These are phyloP conservation scores for Pogonocherus hispidulus DNA, from an alignment of 2,888 invertebrate species.

Conservation along the genomic window DNA sequence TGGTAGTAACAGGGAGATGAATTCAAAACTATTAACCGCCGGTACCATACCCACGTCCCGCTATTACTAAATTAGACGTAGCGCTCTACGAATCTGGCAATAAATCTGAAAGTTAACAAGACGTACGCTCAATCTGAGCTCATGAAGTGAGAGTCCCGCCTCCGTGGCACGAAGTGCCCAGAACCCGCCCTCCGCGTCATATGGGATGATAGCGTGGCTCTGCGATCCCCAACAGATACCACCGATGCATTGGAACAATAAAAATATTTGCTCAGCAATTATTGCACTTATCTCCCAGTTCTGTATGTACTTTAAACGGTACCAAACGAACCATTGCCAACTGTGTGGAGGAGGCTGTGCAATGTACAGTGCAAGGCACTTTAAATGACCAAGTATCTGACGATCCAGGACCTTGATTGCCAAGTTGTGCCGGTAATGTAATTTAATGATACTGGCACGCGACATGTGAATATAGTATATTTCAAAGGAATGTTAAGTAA, in stretches of 20 bases:
- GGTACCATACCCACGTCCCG: slow-evolving; percentile 43
- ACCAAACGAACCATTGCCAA: slow-evolving; percentile 46
- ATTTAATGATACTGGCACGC: too few species aligned
- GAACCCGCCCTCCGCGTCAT: slow-evolving; percentile 66
- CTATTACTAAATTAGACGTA: slow-evolving; percentile 57
- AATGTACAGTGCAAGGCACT: background rate
- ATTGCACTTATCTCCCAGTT: slow-evolving; percentile 52
- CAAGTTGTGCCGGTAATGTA: too few species aligned
- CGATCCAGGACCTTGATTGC: too few species aligned
- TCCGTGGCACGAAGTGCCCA: slow-evolving; percentile 65
- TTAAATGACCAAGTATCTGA: background rate
- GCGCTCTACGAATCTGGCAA: slow-evolving; percentile 55
- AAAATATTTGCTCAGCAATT: slow-evolving; percentile 68
- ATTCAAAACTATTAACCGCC: slow-evolving; percentile 45
- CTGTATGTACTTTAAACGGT: slow-evolving; percentile 48
- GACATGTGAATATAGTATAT: too few species aligned
- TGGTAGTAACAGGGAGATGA: slow-evolving; percentile 41
- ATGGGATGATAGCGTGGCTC: slow-evolving; percentile 61
- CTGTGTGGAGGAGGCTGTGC: background rate
- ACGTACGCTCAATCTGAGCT: slow-evolving; percentile 64
- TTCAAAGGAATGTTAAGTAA: too few species aligned
- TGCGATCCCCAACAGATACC: slow-evolving; percentile 54
- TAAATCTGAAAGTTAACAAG: slow-evolving; percentile 69
- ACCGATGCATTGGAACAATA: slow-evolving; percentile 60
- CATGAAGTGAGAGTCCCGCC: slow-evolving; percentile 67